Percentiles rank a stretch among this genome's conserved stretches.
phyloP scores from a whole-genome alignment of 2,797 vertebrate species.

The Bryconaethiops microstoma region DNA sequence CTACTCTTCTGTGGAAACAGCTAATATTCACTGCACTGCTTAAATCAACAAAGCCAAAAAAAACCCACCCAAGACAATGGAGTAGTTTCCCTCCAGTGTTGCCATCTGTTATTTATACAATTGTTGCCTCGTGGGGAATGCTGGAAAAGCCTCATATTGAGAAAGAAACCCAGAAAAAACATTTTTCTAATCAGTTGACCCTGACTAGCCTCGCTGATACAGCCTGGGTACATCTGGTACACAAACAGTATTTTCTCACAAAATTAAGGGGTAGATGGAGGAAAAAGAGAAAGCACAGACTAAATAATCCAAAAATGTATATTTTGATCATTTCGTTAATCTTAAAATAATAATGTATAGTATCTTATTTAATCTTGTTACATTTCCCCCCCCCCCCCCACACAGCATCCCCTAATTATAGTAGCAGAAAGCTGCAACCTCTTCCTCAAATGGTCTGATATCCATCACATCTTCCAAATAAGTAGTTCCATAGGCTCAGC shows the following conservation, averaged over 20 bases:
- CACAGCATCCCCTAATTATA: too few species aligned
- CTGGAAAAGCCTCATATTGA: conserved; percentile 46
- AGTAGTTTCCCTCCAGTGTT: conserved; percentile 53
- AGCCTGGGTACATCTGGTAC: background rate
- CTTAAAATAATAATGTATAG: background rate
- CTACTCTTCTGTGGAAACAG: conserved; percentile 10
- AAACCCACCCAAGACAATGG: conserved; percentile 33
- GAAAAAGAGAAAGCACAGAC: background rate
- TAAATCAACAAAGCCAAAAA: conserved; percentile 49
- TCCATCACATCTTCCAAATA: too few species aligned
- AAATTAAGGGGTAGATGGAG: background rate
- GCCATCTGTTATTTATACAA: conserved; percentile 65
- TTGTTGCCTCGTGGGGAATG: conserved; percentile 47
- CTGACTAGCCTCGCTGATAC: conserved; percentile 38
- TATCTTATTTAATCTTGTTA: background rate
- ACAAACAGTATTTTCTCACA: background rate
- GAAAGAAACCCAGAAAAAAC: conserved; percentile 44
- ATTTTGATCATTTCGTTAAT: background rate
- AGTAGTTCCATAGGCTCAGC: too few species aligned
- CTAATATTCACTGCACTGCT: conserved; percentile 31
- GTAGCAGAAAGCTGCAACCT: too few species aligned
- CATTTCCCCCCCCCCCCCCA: too few species aligned
- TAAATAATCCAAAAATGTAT: background rate
- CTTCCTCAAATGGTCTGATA: too few species aligned
- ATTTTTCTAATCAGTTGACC: conserved; percentile 60